Conservation (phyloP, 2,888 invertebrate genomes). For the Oscheius sp. region DNA sequence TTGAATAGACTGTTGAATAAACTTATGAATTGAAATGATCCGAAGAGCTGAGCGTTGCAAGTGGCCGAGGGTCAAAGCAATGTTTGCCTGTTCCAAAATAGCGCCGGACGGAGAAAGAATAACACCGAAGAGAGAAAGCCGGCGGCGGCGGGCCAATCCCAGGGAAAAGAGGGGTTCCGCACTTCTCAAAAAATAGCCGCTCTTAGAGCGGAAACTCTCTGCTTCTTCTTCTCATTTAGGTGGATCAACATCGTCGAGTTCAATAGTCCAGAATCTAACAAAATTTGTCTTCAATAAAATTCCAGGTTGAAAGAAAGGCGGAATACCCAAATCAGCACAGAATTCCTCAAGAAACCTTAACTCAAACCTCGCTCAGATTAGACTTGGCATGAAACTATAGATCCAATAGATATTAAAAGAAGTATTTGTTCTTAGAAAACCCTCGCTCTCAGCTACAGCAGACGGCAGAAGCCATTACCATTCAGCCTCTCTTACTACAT, state of each 20-base stretch:
- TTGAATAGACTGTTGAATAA: not conserved
- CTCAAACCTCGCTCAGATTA: no score
- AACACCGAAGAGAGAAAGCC: slow-evolving; percentile 19
- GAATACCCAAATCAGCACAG: no score
- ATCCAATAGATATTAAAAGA: not conserved
- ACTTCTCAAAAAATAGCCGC: not conserved
- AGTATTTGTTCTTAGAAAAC: not conserved
- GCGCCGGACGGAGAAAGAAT: slow-evolving; percentile 25
- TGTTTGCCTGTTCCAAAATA: slow-evolving; percentile 26
- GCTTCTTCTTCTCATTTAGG: no score
- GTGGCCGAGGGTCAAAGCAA: slow-evolving; percentile 23
- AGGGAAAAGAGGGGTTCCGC: not conserved
- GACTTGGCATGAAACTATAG: no score
- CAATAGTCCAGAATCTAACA: no score
- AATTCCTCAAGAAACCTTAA: no score
- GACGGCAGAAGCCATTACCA: not conserved
- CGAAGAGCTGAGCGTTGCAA: slow-evolving; percentile 9
- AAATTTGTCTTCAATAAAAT: no score
- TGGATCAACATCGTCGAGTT: no score
- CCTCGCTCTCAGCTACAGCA: slow-evolving; percentile 3
- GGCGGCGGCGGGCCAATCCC: not conserved
- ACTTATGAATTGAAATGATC: slow-evolving; percentile 10
- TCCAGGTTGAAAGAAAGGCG: no score
- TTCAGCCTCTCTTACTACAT: slow-evolving; percentile 2
- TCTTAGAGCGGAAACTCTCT: no score